These are phyloP conservation scores for Pseudois nayaur DNA, from an alignment of 2,113 vertebrate genomes.

Conservation along the genomic window DNA sequence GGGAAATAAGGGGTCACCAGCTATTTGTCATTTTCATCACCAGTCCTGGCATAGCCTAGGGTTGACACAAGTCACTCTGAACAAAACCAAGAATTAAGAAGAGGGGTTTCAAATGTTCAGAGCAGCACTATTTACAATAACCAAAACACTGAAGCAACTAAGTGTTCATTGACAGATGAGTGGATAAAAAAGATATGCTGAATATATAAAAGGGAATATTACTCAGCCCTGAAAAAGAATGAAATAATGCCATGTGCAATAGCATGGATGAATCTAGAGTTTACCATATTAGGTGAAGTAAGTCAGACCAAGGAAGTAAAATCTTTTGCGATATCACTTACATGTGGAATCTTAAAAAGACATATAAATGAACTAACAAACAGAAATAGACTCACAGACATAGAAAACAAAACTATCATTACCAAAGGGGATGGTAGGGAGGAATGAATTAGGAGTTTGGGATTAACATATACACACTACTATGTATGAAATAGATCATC, in stretches of 20 bases:
- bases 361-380: neutral
- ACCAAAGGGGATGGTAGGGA: neutral
- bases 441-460: neutral
- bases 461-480: neutral
- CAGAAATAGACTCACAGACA: neutral
- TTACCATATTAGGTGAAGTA: neutral
- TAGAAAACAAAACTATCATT: neutral
- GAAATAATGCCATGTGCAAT: neutral
- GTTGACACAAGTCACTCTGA: neutral
- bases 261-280: neutral
- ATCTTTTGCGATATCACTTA: neutral
- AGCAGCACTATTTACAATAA: neutral
- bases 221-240: neutral
- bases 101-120: neutral
- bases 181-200: neutral
- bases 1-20: neutral
- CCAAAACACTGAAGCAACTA: neutral
- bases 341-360: neutral
- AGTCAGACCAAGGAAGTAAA: neutral
- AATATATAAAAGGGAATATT: neutral
- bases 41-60: neutral
- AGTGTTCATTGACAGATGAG: neutral
- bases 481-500: neutral
- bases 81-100: neutral
- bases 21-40: neutral